Evolutionary conservation across 1,140 invertebrate genomes (phyloP).

Genomic region (Hermatobates lingyangjiaoensis): DNA sequence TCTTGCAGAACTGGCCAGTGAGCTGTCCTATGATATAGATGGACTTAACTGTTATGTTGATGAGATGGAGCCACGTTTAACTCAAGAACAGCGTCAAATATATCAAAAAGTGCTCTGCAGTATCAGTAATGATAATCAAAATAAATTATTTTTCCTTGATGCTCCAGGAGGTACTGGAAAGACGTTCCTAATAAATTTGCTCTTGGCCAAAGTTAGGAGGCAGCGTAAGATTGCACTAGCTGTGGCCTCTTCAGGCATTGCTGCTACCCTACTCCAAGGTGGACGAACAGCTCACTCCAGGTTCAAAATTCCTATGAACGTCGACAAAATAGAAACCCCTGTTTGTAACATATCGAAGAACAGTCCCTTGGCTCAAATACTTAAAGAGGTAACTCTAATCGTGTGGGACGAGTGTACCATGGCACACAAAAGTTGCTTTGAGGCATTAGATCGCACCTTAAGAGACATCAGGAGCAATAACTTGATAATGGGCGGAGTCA

Average conservation of each 20-base stretch:
- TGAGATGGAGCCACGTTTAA: no score
- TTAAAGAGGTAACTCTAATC: constrained; percentile 15
- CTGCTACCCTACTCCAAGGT: constrained; percentile 17
- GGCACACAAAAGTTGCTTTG: constrained; percentile 17
- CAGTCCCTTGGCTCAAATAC: constrained; percentile 13
- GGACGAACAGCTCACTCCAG: constrained; percentile 23
- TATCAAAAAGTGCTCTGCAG: no score
- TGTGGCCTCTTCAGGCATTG: constrained; percentile 26
- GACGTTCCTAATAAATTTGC: constrained; percentile 22
- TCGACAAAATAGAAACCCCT: constrained; percentile 14
- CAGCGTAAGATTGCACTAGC: constrained; percentile 20
- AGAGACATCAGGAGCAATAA: constrained; percentile 15
- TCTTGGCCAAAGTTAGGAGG: constrained; percentile 18
- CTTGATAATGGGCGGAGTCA: constrained; percentile 16
- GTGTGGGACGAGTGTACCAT: constrained; percentile 20
- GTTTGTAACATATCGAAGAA: constrained; percentile 18
- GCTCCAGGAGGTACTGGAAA: constrained; percentile 22
- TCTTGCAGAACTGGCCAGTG: background rate
- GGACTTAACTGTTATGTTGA: no score
- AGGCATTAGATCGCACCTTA: constrained; percentile 17
- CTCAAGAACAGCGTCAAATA: no score
- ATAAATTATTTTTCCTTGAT: constrained; percentile 17
- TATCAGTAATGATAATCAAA: no score
- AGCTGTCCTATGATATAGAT: background rate
- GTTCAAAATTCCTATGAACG: constrained; percentile 21